phyloP scores from a whole-genome alignment of 2,113 vertebrate species.

The Nothoprocta perdicaria region DNA sequence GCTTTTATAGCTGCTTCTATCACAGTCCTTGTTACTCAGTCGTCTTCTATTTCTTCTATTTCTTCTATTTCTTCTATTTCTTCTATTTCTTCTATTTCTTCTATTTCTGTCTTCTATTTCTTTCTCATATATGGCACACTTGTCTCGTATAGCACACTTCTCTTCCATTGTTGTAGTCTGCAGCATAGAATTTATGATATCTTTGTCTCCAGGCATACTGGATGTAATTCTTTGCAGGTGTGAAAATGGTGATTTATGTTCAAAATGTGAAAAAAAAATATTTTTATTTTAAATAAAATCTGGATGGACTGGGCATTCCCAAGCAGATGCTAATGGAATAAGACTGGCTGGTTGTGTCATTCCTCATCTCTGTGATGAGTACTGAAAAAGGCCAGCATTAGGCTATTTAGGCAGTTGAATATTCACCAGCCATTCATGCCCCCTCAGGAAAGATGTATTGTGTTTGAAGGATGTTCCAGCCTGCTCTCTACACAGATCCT shows the following conservation, averaged over 20 bases:
- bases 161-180: background rate
- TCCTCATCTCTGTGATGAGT: background rate
- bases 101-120: background rate
- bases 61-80: background rate
- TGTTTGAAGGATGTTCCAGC: background rate
- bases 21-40: background rate
- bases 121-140: background rate
- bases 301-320: background rate
- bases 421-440: background rate
- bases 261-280: background rate
- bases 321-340: background rate
- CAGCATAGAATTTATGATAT: background rate
- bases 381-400: background rate
- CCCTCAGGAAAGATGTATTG: background rate
- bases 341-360: background rate
- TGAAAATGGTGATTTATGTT: conserved; percentile 6
- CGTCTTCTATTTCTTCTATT: background rate
- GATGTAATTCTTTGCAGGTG: background rate
- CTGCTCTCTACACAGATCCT: background rate
- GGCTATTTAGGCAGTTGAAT: background rate
- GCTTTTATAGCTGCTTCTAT: background rate
- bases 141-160: background rate
- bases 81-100: too few relatives aligned
- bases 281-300: background rate
- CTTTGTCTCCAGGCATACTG: background rate